These are phyloP conservation scores for Haliclona indistincta DNA, from an alignment of 37 sponge, comb jelly and placozoan genomes.

Conservation along the genomic window DNA sequence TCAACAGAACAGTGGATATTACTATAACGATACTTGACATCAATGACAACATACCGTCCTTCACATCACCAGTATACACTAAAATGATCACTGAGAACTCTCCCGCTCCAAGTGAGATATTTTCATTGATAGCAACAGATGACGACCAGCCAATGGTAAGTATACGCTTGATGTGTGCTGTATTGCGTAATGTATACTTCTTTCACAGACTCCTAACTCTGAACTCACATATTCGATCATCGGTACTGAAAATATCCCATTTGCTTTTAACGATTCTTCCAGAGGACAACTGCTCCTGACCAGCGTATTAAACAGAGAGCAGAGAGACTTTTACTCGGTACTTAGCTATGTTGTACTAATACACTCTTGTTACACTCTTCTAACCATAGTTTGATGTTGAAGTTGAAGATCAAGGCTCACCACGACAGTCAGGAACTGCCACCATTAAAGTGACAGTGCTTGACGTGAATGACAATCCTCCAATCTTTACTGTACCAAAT, in stretches of 20 bases:
- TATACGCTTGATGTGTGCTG: too few species aligned
- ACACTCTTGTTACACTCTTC: too few species aligned
- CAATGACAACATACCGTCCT: slow-evolving; percentile 35
- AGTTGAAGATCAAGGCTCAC: not conserved
- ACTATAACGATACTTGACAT: slow-evolving; percentile 18
- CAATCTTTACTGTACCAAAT: not conserved
- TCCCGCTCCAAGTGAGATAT: not conserved
- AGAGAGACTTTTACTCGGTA: too few species aligned
- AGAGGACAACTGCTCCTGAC: not conserved
- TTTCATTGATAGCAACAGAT: not conserved
- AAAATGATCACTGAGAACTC: not conserved
- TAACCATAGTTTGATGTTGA: not conserved
- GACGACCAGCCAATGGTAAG: not conserved
- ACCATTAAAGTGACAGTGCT: not conserved
- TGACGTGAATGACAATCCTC: not conserved
- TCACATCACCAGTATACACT: not conserved
- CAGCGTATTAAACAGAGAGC: not conserved
- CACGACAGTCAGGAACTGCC: not conserved
- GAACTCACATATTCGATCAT: too few species aligned
- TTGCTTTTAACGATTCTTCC: too few species aligned
- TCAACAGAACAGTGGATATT: slow-evolving; percentile 1
- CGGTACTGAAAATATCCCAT: too few species aligned
- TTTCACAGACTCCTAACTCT: too few species aligned
- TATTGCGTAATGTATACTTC: too few species aligned
- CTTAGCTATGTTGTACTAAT: too few species aligned